Conservation (phyloP, 2,888 invertebrate species). For the Mamestra brassicae region DNA sequence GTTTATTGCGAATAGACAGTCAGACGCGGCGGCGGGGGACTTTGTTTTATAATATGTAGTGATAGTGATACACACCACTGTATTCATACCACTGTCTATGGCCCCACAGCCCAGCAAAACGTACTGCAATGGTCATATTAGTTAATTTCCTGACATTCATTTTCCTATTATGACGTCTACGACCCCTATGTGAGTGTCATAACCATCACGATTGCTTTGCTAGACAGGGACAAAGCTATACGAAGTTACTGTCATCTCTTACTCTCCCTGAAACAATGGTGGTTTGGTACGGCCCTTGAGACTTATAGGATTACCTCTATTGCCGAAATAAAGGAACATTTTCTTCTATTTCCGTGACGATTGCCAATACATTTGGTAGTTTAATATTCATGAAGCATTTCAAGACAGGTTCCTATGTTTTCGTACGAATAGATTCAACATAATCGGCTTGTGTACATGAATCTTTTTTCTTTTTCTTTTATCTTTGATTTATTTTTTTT, state of each 20-base stretch:
- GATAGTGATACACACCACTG: no score
- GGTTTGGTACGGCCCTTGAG: slow-evolving; percentile 46
- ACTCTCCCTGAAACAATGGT: slow-evolving; percentile 46
- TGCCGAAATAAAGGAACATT: slow-evolving; percentile 55
- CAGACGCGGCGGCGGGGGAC: no score
- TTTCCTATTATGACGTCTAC: slow-evolving; percentile 33
- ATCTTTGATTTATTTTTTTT: slow-evolving; percentile 32
- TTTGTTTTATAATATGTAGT: no score
- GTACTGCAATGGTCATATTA: slow-evolving; percentile 9
- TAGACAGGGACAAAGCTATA: slow-evolving; percentile 40
- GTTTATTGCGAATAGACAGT: no score
- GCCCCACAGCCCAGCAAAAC: neutral
- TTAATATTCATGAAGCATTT: slow-evolving; percentile 66
- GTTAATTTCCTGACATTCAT: slow-evolving; percentile 39
- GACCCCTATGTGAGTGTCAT: slow-evolving; percentile 31
- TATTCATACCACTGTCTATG: slow-evolving; percentile 5
- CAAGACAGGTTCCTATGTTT: slow-evolving; percentile 53
- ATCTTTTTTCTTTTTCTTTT: slow-evolving; percentile 31
- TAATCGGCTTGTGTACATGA: slow-evolving; percentile 49
- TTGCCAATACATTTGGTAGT: slow-evolving; percentile 61
- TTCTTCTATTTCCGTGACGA: slow-evolving; percentile 60
- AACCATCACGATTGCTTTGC: slow-evolving; percentile 30
- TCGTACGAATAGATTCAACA: slow-evolving; percentile 45
- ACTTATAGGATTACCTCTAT: slow-evolving; percentile 63
- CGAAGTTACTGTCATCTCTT: slow-evolving; percentile 12